Base-by-base conservation (phyloP, 2,797 vertebrate species). In the Eurystomus glaucurus region DNA sequence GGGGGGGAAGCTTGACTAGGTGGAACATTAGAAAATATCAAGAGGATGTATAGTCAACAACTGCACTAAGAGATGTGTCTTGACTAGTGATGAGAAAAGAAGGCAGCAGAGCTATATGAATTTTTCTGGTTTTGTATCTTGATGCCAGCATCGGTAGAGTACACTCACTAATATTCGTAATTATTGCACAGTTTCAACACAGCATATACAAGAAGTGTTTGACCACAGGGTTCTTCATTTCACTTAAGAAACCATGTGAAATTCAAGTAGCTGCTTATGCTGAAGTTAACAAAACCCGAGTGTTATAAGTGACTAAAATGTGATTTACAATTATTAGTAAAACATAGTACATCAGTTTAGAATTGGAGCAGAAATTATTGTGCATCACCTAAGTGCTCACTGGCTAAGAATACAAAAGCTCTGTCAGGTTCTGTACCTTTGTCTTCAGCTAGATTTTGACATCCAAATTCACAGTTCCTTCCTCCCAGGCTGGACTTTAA, bases 401-500 rank as follows among this genome's bases (percentile, higher is more conserved):
- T 39, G 21, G 18, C 14, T 39, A 43, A 65, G 35, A 83, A 29
- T 10, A 23, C 4, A 39, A 14, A 66, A 12, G 6, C 83, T 93
- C n/a, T 64, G 23, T 68, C 31, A 72, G 68, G 17, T 65, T 84
- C 46, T 62, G 10, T 58, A 18, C 5, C 3, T 46, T 71, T 84
- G 35, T 10, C 61, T 54, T 83, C 35, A 62, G 51, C 41, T 23
- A 70, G 9, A 43, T 68, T 78, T 80, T 79, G 31, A 37, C 29
- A 50, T 52, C 8, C 0, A 4, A 46, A 58, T 76, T 65, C 8
- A 1, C 20, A 31, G 23, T 61, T 76, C 18, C 6, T 6, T 2
- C 7, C 3, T 65, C 39, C 26, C 65, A 50, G 17, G 31, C 31
- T 52, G 20, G n/a, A 29, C 17, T 72, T 76, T 65, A 35, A 10